These are phyloP conservation scores for Yponomeuta sedellus DNA, from an alignment of 2,888 invertebrate genomes.

Conservation along the genomic window DNA sequence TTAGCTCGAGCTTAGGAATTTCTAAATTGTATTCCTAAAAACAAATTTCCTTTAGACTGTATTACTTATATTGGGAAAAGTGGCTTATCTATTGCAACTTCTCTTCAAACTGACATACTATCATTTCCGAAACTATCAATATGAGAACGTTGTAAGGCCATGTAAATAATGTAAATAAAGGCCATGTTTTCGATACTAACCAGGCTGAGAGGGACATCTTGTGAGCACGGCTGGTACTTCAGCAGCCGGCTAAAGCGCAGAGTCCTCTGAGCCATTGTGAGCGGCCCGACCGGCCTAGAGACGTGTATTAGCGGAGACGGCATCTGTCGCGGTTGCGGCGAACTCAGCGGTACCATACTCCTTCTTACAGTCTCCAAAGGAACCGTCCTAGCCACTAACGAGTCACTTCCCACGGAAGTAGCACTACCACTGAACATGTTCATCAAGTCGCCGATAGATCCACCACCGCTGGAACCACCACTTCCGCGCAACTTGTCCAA, in stretches of 20 bases:
- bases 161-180: not conserved
- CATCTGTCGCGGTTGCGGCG: constrained; percentile 50
- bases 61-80: not conserved
- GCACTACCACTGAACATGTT: constrained; percentile 84
- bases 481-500: constrained; percentile 78
- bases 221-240: constrained; percentile 79
- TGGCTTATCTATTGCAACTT: not conserved
- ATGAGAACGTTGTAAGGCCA: not conserved
- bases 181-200: constrained; percentile 40
- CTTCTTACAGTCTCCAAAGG: constrained; percentile 83
- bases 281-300: constrained; percentile 67
- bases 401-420: constrained; percentile 83
- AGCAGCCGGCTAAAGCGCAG: constrained; percentile 81
- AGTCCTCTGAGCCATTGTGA: constrained; percentile 82
- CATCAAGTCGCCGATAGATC: constrained; percentile 88
- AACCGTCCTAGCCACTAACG: constrained; percentile 82
- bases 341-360: constrained; percentile 50
- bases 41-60: not conserved
- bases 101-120: not conserved
- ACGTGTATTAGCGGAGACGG: constrained; percentile 62
- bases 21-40: not conserved
- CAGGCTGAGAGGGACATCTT: constrained; percentile 61
- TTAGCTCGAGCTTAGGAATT: not conserved
- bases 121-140: not conserved
- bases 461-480: constrained; percentile 65